Conservation (phyloP, 1,140 invertebrate genomes). For the Artemia franciscana region DNA sequence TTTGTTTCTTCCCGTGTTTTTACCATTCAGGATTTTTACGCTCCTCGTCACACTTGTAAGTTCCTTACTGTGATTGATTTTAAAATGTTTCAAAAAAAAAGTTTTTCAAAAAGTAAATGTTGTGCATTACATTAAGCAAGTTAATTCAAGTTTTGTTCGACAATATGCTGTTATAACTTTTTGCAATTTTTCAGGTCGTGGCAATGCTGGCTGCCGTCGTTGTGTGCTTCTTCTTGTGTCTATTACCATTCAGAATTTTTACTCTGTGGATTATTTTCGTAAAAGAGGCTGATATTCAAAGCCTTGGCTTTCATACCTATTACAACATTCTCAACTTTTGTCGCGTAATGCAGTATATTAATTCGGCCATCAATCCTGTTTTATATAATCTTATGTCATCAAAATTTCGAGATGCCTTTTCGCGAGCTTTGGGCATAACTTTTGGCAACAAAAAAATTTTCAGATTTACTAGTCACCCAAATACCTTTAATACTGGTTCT, state of each 20-base stretch:
- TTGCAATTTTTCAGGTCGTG: constrained; percentile 29
- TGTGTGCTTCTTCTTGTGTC: constrained; percentile 65
- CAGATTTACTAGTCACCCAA: constrained; percentile 16
- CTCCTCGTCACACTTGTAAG: too few species aligned
- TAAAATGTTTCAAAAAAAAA: too few species aligned
- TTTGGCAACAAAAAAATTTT: constrained; percentile 12
- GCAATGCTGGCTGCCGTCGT: constrained; percentile 73
- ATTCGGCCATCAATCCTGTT: constrained; percentile 71
- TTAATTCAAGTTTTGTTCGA: too few species aligned
- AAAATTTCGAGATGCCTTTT: constrained; percentile 62
- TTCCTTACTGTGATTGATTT: too few species aligned
- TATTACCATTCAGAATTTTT: constrained; percentile 60
- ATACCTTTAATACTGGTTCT: constrained; percentile 15
- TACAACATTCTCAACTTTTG: constrained; percentile 65
- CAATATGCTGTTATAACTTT: constrained; percentile 13
- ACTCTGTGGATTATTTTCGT: constrained; percentile 60
- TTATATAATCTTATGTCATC: constrained; percentile 47
- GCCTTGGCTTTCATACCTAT: constrained; percentile 47
- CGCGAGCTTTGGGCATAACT: constrained; percentile 20
- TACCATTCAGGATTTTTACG: too few species aligned
- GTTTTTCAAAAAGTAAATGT: too few species aligned
- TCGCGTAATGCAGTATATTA: constrained; percentile 62
- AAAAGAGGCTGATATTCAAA: constrained; percentile 33
- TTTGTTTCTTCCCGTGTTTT: too few species aligned
- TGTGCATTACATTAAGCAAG: too few species aligned